Evolutionary conservation across 2,888 invertebrate species (phyloP).

Genomic region (Drosophila koepferae): DNA sequence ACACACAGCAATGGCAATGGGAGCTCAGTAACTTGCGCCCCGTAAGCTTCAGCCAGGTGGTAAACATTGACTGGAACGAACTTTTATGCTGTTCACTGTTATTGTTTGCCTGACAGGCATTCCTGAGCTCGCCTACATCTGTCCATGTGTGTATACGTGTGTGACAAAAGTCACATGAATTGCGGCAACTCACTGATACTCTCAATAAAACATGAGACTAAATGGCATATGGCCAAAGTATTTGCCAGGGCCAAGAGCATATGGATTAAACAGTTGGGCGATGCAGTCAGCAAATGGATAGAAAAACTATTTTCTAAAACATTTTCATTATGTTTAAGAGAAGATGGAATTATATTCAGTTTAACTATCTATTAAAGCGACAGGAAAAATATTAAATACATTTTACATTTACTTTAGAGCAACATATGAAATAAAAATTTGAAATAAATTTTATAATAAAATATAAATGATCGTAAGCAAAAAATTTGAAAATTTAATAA

Average conservation of each 20-base stretch:
- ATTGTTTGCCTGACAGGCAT: constrained; percentile 22
- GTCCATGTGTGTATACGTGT: constrained; percentile 5
- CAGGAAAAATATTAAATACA: no score
- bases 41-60: constrained; percentile 19
- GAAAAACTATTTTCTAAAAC: background rate
- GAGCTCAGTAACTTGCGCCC: constrained; percentile 3
- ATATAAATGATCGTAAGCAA: no score
- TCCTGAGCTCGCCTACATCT: background rate
- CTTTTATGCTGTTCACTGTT: constrained; percentile 23
- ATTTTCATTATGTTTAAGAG: no score
- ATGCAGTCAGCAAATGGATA: background rate
- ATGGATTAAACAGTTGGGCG: background rate
- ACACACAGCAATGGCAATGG: constrained; percentile 6
- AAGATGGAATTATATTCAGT: background rate
- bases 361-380: background rate
- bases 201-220: constrained; percentile 9
- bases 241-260: background rate
- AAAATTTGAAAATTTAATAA: no score
- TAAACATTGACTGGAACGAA: constrained; percentile 39
- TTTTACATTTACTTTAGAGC: no score
- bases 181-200: constrained; percentile 26
- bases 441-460: no score
- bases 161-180: constrained; percentile 36
- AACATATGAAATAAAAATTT: no score
- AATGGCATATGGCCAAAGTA: constrained; percentile 6